phyloP scores from a whole-genome alignment of 2,113 vertebrate genomes.

The Brachypteracias leptosomus region DNA sequence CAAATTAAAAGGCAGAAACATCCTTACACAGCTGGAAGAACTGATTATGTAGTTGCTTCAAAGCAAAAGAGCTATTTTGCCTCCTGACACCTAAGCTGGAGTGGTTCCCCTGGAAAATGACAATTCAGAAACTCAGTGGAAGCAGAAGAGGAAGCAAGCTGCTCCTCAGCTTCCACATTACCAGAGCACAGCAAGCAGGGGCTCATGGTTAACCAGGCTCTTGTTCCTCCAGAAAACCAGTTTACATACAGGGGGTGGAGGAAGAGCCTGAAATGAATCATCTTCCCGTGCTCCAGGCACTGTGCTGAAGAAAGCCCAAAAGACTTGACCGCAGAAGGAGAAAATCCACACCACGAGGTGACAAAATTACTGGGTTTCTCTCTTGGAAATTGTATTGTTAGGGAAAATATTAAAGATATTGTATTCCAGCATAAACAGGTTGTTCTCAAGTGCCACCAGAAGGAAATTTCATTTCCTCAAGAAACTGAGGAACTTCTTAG shows the following conservation, averaged over 20 bases:
- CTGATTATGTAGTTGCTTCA: not conserved
- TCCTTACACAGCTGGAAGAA: not conserved
- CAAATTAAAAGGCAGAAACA: not conserved
- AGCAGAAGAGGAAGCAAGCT: conserved; percentile 15
- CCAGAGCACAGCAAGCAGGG: not conserved
- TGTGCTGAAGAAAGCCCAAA: not conserved
- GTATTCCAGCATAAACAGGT: not conserved
- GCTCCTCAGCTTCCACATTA: conserved; percentile 17
- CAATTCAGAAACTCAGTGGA: not conserved
- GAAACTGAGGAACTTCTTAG: not conserved
- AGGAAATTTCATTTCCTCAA: not conserved
- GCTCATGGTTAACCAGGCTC: not conserved
- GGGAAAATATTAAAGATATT: not conserved
- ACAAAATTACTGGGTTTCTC: not conserved
- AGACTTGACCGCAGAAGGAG: not conserved
- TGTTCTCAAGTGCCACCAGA: not conserved
- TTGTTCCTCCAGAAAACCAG: not conserved
- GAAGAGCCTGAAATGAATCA: conserved; percentile 30
- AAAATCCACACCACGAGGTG: not conserved
- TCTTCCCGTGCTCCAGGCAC: not conserved
- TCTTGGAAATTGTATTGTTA: not conserved
- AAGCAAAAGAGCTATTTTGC: not conserved
- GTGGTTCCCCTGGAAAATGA: not conserved
- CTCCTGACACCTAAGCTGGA: not conserved
- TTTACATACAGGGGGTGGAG: not conserved